Base-by-base conservation (phyloP, 2,797 vertebrate genomes). In the Anguilla marmorata region DNA sequence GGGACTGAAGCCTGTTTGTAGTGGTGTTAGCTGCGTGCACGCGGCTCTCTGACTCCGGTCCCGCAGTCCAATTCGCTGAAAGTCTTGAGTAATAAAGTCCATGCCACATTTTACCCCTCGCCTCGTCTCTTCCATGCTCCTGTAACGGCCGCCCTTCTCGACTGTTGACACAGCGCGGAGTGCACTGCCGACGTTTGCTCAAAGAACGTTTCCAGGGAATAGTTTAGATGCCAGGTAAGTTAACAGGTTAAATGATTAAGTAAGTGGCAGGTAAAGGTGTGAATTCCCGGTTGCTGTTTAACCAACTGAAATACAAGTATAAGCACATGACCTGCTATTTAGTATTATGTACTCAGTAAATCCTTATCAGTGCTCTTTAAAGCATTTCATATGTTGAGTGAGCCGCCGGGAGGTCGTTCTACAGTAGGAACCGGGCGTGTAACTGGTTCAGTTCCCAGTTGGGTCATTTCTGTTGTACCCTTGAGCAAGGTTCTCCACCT, bases 81-180 rank as follows among this genome's bases (percentile, higher is more conserved):
- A 91, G 93, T 93, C 84, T 19, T 24, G 85, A 95, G 94, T 92
- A 96, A 96, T 96, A 96, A 96, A 96, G 92, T 92, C 92, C 88
- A 94, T 95, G 93, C 94, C 94, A 94, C 94, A 96, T 97, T 96
- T 96, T 96, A 95, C 89, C 56, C 91, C 89, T 91, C 74, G 69
- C 33, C 74, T 79, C 16, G 74, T 21, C 37, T 79, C 33, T 82
- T 45, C 45, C 79, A 50, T 33, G 12, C 37, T 19, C 37, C 21
- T 21, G 9, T 0, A 12, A 79, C 11, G 33, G 30, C 4, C 1
- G 4, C 41, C 14, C 37, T 21, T 41, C 33, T 14, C 7, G 37
- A 76, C 0, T 33, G n/a, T 72, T 14, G 21, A 69, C 60, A 5
- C 60, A 3, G 21, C 60, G 19, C 41, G 41, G 21, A 21, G 60